These are phyloP conservation scores for Lepidurus couesii DNA, from an alignment of 1,140 invertebrate species.

Conservation along the genomic window DNA sequence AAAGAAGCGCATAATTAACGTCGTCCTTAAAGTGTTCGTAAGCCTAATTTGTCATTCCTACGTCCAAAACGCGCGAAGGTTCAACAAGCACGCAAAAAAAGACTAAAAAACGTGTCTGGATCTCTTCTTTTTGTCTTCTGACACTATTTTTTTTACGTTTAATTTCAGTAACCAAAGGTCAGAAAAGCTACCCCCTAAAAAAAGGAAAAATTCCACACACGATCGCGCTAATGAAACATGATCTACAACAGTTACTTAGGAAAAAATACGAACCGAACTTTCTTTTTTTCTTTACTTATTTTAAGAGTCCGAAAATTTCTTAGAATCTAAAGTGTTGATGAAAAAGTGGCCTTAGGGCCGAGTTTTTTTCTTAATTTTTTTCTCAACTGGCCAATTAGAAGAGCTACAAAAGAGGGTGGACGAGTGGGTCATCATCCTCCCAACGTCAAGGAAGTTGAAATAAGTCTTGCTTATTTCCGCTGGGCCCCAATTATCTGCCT, in stretches of 20 bases:
- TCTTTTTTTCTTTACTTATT: background rate
- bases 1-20: background rate
- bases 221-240: background rate
- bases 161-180: background rate
- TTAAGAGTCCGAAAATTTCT: background rate
- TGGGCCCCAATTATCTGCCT: background rate
- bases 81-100: background rate
- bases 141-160: background rate
- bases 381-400: conserved; percentile 22
- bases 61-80: background rate
- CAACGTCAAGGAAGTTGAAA: background rate
- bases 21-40: background rate
- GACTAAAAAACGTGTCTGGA: background rate
- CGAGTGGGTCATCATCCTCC: conserved; percentile 17
- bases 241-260: conserved; percentile 9
- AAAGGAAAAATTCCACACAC: background rate
- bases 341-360: background rate
- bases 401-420: background rate
- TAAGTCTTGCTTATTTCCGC: background rate
- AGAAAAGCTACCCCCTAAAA: background rate
- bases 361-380: background rate
- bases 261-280: background rate
- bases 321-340: background rate
- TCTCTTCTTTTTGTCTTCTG: background rate
- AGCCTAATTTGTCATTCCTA: background rate